Base-by-base conservation (phyloP, 2,113 vertebrate genomes). In the Prinia subflava region DNA sequence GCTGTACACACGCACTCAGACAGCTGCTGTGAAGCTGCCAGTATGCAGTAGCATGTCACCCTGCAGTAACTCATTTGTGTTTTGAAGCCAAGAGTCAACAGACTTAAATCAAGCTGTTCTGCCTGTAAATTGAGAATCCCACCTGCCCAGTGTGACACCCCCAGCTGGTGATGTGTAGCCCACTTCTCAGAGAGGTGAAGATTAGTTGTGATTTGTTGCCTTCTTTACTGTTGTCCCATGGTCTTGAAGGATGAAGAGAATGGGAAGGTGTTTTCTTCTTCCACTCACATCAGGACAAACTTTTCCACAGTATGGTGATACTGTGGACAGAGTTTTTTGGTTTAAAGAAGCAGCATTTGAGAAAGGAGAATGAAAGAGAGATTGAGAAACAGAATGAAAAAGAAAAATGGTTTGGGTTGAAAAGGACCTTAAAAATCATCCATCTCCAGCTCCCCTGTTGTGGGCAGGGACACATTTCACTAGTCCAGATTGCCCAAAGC, bases 101-200 rank as follows among this genome's bases (percentile, higher is more conserved):
- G 71, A 80, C 59, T 88, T 93, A 86, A 93, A 93, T 95, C 84
- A 93, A 92, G 70, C 75, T 94, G 85, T 76, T 88, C 83, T 90
- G 57, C 56, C 63, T 77, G 50, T 80, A 93, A 93, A 86, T 74
- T 46, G 55, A 86, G 78, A 79, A 62, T 80, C 55, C 20, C 77
- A 24, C 74, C 82, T 74, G 50, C 83, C 9, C 39, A 92, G 62
- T n/a, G 55, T 86, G 71, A 83, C 79, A 83, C 64, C 49, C 27
- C 9, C 28, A 74, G 88, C 68, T 83, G 46, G 79, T 81, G 69
- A 92, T 52, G 59, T 65, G 79, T 30, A 55, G 64, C 64, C 87
- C 83, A 88, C 33, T 86, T 92, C 86, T 74, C 76, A 80, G 64
- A 77, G 44, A 55, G 59, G 63, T 80, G 62, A 91, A 76, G 68